Conservation (phyloP, 2,797 vertebrate species). For the Cetoscarus ocellatus region DNA sequence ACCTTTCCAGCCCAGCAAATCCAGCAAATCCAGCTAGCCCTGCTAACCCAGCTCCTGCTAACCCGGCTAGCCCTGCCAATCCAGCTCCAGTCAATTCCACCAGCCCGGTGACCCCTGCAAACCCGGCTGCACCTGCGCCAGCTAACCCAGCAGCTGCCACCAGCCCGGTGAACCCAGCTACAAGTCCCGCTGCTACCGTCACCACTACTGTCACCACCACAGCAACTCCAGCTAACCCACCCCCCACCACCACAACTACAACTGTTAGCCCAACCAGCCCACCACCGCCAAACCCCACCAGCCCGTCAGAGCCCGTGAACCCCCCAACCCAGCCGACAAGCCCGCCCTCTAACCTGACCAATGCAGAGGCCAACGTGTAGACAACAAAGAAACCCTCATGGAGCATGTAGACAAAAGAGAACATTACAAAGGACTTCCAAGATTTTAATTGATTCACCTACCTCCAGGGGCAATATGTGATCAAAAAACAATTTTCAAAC, state of each 20-base stretch:
- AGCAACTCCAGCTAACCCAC: constrained; percentile 51
- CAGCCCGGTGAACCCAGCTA: constrained; percentile 67
- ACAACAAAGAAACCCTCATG: constrained; percentile 80
- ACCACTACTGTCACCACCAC: constrained; percentile 48
- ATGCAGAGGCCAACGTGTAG: constrained; percentile 97
- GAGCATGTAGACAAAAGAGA: constrained; percentile 89
- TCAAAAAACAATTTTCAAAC: constrained; percentile 82
- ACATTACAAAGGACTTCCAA: constrained; percentile 94
- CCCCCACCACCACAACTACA: constrained; percentile 58
- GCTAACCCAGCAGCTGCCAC: constrained; percentile 50
- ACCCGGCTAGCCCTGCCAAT: constrained; percentile 53
- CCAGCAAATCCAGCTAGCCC: constrained; percentile 57
- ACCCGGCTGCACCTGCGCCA: constrained; percentile 33
- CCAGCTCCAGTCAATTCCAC: constrained; percentile 56
- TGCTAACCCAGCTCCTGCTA: constrained; percentile 42
- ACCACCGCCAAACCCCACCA: constrained; percentile 58
- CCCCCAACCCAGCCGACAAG: constrained; percentile 69
- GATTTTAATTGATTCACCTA: constrained; percentile 97
- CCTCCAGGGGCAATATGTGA: constrained; percentile 95
- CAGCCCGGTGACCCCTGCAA: constrained; percentile 58
- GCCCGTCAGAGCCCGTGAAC: constrained; percentile 66
- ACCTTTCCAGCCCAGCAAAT: constrained; percentile 68
- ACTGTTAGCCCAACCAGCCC: constrained; percentile 72
- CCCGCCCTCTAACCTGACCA: constrained; percentile 87
- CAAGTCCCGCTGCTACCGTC: constrained; percentile 56